Evolutionary conservation across 30 jellyfish, hydroid and myxozoan species (phyloP).

Genomic region (Hydra vulgaris): DNA sequence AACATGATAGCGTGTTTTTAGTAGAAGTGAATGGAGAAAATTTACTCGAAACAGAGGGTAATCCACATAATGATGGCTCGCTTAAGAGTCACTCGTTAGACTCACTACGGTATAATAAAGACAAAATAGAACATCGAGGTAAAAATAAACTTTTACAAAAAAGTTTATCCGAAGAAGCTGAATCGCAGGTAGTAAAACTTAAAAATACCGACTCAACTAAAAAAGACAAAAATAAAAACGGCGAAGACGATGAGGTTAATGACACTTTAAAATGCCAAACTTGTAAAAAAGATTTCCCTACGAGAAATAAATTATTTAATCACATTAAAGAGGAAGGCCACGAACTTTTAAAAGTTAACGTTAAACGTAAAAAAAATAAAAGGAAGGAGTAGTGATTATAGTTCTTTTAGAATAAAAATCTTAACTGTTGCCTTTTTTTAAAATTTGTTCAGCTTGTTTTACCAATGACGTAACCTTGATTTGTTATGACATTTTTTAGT

Average conservation of each 20-base stretch:
- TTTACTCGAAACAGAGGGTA: conserved; percentile 20
- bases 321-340: conserved; percentile 64
- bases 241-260: not conserved
- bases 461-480: no score
- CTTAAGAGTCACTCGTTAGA: not conserved
- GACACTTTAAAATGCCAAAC: conserved; percentile 42
- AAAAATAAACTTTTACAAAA: conserved; percentile 9
- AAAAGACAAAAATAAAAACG: not conserved
- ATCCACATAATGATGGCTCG: not conserved
- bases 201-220: conserved; percentile 14
- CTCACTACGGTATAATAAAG: conserved; percentile 23
- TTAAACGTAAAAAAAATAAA: not conserved
- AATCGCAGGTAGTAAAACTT: not conserved
- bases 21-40: conserved; percentile 34
- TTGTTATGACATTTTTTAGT: no score
- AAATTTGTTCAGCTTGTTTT: no score
- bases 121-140: conserved; percentile 27
- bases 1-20: not conserved
- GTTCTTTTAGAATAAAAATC: no score
- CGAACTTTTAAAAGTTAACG: conserved; percentile 26
- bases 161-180: conserved; percentile 7
- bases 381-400: not conserved
- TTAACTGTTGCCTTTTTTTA: no score
- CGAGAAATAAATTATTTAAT: conserved; percentile 64
- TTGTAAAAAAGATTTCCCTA: conserved; percentile 42